phyloP scores from a whole-genome alignment of 2,888 invertebrate species.

The Latheticus oryzae region DNA sequence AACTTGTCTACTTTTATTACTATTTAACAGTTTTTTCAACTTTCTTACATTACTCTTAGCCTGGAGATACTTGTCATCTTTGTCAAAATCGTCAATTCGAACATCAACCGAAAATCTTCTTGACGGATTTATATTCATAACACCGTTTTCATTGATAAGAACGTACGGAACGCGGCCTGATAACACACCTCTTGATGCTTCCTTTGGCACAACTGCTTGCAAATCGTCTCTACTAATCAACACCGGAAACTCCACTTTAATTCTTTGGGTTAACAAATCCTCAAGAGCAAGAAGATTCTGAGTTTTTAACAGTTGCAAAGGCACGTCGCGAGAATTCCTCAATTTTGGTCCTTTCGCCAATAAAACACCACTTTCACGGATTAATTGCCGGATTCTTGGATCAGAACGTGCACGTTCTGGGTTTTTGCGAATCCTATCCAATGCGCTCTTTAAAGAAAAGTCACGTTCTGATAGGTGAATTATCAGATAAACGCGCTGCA shows the following conservation, averaged over 20 bases:
- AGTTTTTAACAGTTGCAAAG: constrained; percentile 73
- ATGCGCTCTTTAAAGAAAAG: constrained; percentile 72
- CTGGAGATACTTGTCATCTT: constrained; percentile 50
- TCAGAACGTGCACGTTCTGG: constrained; percentile 77
- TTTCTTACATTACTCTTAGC: constrained; percentile 58
- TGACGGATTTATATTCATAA: constrained; percentile 80
- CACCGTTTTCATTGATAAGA: constrained; percentile 81
- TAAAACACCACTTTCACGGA: constrained; percentile 78
- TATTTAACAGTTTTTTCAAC: constrained; percentile 54
- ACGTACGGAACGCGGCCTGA: constrained; percentile 82
- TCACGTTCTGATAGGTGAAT: constrained; percentile 76
- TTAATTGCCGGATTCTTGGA: constrained; percentile 76
- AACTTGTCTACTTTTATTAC: constrained; percentile 52
- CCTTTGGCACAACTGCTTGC: constrained; percentile 82
- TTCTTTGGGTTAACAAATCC: constrained; percentile 74
- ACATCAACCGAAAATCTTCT: constrained; percentile 75
- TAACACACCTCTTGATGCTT: constrained; percentile 78
- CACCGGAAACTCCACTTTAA: constrained; percentile 70
- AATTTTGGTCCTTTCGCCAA: constrained; percentile 57
- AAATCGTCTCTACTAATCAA: constrained; percentile 80
- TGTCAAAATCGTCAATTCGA: constrained; percentile 57
- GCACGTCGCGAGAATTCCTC: constrained; percentile 78
- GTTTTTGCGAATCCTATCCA: constrained; percentile 73
- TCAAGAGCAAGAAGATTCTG: constrained; percentile 82
- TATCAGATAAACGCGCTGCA: constrained; percentile 79